A percentile compares a stretch with the other conserved stretches of the same genome.
These are phyloP conservation scores for Steatocranus sp. DNA, from an alignment of 2,797 vertebrate species.

Conservation along the genomic window DNA sequence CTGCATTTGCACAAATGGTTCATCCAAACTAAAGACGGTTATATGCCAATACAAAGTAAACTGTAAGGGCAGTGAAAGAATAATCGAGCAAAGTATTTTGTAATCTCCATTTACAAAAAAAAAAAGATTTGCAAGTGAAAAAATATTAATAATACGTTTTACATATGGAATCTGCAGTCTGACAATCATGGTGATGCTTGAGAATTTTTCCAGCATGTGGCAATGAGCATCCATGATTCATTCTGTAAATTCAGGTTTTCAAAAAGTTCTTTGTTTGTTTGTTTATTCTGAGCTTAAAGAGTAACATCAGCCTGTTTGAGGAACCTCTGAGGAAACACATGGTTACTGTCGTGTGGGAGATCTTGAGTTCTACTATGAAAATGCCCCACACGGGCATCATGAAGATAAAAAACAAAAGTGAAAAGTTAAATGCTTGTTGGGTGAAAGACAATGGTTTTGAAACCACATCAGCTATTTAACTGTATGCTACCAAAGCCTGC, in stretches of 20 bases:
- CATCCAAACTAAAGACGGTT: not conserved
- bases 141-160: not conserved
- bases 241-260: not conserved
- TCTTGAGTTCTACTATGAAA: not conserved
- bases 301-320: not conserved
- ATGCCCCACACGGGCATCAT: not conserved
- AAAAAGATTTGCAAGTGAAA: not conserved
- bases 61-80: not conserved
- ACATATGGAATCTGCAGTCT: not conserved
- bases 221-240: not conserved
- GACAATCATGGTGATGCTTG: not conserved
- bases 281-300: not conserved
- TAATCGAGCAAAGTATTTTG: not conserved
- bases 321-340: not conserved
- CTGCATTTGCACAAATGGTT: not conserved
- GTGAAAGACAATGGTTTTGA: accelerated
- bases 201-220: not conserved
- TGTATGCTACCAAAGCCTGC: not conserved
- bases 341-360: not conserved
- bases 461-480: not conserved
- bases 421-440: not conserved
- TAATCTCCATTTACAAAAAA: not conserved
- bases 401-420: not conserved
- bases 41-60: not conserved
- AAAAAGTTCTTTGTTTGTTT: not conserved